Percentiles rank a stretch among this genome's conserved stretches.
These are phyloP conservation scores for Apus apus DNA, from an alignment of 2,113 vertebrate species.

Conservation along the genomic window DNA sequence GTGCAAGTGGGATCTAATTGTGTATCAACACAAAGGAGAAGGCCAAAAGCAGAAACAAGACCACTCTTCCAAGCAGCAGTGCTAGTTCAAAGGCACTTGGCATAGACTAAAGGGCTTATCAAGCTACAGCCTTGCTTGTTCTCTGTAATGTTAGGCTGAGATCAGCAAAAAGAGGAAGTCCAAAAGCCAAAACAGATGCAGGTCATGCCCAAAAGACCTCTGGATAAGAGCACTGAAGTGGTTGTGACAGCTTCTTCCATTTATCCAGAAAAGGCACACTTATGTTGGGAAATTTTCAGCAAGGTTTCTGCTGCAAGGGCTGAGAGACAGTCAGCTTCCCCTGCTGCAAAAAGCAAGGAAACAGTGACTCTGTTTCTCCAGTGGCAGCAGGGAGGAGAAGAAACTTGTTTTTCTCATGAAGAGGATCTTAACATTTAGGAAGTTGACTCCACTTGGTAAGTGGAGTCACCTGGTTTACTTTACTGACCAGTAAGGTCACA, in stretches of 20 bases:
- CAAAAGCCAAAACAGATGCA: not conserved
- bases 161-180: not conserved
- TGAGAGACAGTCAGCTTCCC: not conserved
- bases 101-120: not conserved
- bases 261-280: not conserved
- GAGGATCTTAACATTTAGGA: not conserved
- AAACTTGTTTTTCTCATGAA: not conserved
- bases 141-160: not conserved
- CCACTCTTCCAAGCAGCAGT: not conserved
- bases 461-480: not conserved
- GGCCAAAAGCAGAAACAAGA: not conserved
- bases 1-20: not conserved
- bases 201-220: not conserved
- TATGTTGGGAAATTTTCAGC: not conserved
- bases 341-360: not conserved
- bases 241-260: not conserved
- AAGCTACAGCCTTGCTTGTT: not conserved
- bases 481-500: not conserved
- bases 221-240: not conserved
- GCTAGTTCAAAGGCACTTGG: not conserved
- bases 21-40: not conserved
- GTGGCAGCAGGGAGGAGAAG: not conserved
- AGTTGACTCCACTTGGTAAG: not conserved
- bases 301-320: accelerated
- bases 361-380: not conserved